phyloP scores from a whole-genome alignment of 2,888 invertebrate species.

The Morpho helenor region DNA sequence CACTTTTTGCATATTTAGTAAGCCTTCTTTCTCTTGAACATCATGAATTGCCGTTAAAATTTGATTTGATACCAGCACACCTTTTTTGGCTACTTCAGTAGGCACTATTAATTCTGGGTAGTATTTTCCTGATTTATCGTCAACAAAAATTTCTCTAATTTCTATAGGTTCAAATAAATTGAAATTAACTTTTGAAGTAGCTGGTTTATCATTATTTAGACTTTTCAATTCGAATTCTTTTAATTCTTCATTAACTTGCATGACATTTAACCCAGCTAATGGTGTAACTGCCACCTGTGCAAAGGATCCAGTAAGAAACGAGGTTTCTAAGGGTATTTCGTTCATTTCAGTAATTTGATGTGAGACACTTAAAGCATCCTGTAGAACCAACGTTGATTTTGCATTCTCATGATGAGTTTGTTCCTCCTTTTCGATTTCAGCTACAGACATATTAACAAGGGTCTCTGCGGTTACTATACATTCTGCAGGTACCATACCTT shows the following conservation, averaged over 20 bases:
- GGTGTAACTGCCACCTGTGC: slow-evolving; percentile 80
- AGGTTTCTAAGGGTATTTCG: slow-evolving; percentile 78
- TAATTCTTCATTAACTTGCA: slow-evolving; percentile 81
- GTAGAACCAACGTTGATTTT: slow-evolving; percentile 75
- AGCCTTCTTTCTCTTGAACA: slow-evolving; percentile 84
- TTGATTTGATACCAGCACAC: slow-evolving; percentile 82
- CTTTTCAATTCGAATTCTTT: slow-evolving; percentile 78
- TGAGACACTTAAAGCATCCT: slow-evolving; percentile 83
- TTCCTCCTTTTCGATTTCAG: slow-evolving; percentile 56
- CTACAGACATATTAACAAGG: slow-evolving; percentile 66
- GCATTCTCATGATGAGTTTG: slow-evolving; percentile 68
- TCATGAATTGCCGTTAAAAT: slow-evolving; percentile 81
- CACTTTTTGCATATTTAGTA: slow-evolving; percentile 76
- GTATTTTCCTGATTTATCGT: slow-evolving; percentile 87
- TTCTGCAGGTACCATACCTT: slow-evolving; percentile 52
- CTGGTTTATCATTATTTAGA: slow-evolving; percentile 59
- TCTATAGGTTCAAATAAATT: slow-evolving; percentile 81
- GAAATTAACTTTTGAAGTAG: slow-evolving; percentile 81
- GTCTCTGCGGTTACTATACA: slow-evolving; percentile 78
- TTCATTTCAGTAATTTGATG: slow-evolving; percentile 80
- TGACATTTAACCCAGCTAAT: slow-evolving; percentile 81
- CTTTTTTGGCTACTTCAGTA: slow-evolving; percentile 85
- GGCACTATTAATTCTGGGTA: slow-evolving; percentile 89
- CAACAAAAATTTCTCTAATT: slow-evolving; percentile 83
- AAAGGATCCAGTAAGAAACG: slow-evolving; percentile 65